phyloP scores from a whole-genome alignment of 1,140 invertebrate genomes.

The Elysia chlorotica region DNA sequence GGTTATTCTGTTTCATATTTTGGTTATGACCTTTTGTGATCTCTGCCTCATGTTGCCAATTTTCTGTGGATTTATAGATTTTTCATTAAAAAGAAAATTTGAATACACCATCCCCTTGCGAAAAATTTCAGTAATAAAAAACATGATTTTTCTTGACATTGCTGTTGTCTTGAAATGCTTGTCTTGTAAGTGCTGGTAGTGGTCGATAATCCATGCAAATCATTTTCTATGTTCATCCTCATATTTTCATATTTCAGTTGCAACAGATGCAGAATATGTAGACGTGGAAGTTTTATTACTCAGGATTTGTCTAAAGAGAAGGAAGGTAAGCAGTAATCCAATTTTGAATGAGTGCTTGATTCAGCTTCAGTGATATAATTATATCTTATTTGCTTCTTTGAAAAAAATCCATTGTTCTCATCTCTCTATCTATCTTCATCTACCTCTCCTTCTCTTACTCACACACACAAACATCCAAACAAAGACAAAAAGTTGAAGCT shows the following conservation, averaged over 20 bases:
- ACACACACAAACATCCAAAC: background rate
- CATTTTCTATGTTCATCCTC: too few species aligned
- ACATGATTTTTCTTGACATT: background rate
- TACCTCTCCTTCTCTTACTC: background rate
- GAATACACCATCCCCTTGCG: background rate
- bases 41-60: background rate
- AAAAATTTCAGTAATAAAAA: background rate
- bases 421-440: background rate
- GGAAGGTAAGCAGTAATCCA: slow-evolving; percentile 4
- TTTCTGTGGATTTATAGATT: background rate
- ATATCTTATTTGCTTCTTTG: background rate
- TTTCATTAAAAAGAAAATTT: background rate
- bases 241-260: slow-evolving; percentile 14
- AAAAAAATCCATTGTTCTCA: background rate
- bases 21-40: too few species aligned
- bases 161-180: background rate
- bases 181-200: background rate
- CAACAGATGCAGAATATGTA: slow-evolving; percentile 22
- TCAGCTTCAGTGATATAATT: background rate
- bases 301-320: slow-evolving; percentile 21
- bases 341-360: background rate
- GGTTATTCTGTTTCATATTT: too few species aligned
- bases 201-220: too few species aligned
- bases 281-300: slow-evolving; percentile 20
- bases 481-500: background rate